phyloP scores from a whole-genome alignment of 2,888 invertebrate genomes.

The Scrobipalpa atriplicella region DNA sequence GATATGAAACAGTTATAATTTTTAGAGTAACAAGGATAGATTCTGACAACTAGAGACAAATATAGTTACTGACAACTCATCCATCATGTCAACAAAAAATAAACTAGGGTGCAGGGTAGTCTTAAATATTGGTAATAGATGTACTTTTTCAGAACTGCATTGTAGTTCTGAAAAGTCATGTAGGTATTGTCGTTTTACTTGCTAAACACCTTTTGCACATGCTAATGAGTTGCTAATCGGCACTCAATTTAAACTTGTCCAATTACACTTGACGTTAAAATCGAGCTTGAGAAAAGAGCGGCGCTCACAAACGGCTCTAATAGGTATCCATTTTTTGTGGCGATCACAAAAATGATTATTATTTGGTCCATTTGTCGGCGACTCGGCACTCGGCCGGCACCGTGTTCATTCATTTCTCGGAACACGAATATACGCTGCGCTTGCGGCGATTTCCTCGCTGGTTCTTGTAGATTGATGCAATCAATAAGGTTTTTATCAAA shows the following conservation, averaged over 20 bases:
- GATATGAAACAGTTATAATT: too few species aligned
- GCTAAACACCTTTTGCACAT: conserved; percentile 25
- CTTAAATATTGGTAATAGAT: too few species aligned
- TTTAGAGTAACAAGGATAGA: too few species aligned
- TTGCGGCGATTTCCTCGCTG: too few species aligned
- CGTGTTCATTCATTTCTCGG: conserved; percentile 23
- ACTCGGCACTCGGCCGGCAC: not conserved
- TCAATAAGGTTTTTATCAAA: too few species aligned
- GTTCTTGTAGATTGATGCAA: too few species aligned
- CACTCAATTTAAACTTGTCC: not conserved
- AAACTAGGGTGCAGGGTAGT: too few species aligned
- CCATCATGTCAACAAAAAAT: too few species aligned
- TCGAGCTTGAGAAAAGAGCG: not conserved
- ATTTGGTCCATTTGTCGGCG: conserved; percentile 22
- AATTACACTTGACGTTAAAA: conserved; percentile 8
- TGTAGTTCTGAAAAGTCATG: not conserved
- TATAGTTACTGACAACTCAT: too few species aligned
- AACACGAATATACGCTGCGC: not conserved
- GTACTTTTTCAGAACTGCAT: too few species aligned
- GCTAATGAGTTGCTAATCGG: not conserved
- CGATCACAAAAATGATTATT: conserved; percentile 18
- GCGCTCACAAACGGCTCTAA: conserved; percentile 17
- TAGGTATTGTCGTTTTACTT: not conserved
- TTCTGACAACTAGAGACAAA: too few species aligned
- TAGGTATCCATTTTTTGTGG: conserved; percentile 22